A percentile compares a stretch with the other conserved stretches of the same genome.
phyloP scores from a whole-genome alignment of 2,113 vertebrate species.

The Eubucco bourcierii region DNA sequence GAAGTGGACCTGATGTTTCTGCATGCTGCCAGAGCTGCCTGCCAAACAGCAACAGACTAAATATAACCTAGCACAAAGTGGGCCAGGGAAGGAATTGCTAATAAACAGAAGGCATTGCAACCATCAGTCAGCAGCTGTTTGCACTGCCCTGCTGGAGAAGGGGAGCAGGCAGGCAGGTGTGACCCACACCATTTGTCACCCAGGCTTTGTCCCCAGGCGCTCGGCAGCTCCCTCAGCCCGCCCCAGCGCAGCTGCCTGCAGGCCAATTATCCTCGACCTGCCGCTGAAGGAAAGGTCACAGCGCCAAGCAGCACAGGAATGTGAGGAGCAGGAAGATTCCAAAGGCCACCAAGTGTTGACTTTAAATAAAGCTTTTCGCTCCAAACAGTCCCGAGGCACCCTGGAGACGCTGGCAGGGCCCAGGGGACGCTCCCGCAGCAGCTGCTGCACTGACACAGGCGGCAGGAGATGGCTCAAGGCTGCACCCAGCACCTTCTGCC shows the following conservation, averaged over 20 bases:
- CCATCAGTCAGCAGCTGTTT: neutral
- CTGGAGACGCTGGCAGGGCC: neutral
- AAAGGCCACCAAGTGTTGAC: neutral
- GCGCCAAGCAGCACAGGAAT: neutral
- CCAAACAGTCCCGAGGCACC: rapidly evolving
- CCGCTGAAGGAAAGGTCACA: neutral
- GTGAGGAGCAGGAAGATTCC: neutral
- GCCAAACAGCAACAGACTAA: neutral
- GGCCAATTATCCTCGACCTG: neutral
- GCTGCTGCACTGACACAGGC: neutral
- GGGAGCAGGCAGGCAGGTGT: slow-evolving; percentile 19
- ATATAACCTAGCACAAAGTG: neutral
- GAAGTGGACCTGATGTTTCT: neutral
- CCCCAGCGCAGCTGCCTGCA: neutral
- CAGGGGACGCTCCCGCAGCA: neutral
- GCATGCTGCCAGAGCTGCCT: neutral
- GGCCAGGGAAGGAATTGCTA: neutral
- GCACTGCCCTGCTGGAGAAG: slow-evolving; percentile 25
- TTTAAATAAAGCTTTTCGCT: neutral
- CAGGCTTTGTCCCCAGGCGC: neutral
- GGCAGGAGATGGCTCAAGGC: neutral
- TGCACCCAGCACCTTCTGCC: neutral
- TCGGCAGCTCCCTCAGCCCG: neutral
- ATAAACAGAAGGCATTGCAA: neutral
- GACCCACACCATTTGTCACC: slow-evolving; percentile 39